Evolutionary conservation across 2,797 vertebrate genomes (phyloP), one percentile per base, ranked within the genome.

Genomic region (Cyclopterus lumpus): DNA sequence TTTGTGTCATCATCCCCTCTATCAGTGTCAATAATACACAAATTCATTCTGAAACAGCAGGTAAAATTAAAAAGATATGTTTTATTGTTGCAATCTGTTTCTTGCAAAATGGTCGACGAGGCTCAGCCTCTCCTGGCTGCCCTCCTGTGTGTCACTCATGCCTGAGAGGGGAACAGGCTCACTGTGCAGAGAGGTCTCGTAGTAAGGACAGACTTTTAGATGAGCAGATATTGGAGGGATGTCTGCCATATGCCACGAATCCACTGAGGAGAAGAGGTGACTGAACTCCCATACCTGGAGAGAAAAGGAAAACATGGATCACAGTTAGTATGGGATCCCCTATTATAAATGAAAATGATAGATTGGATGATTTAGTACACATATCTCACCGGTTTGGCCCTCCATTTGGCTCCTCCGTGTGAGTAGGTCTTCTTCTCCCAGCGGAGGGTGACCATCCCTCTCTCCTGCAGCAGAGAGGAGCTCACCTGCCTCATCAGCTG

Each of bases 261-360:
- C 93, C 77, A 99, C 94, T 6, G 89, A 78, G 68, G 97, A 96
- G 93, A 99, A 98, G 40, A 97, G 93, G 73, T 89, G 95, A 91
- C 97, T 98, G 92, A 97, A 99, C 78, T 96, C 93, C 97, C 97
- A 99, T 9, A 96, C 92, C 97, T 98, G 86, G 28, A 75, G 34
- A 49, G 20, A 77, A 22, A 51, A 51, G 12, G n/a, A 53, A 42
- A 70, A 34, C 67, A 57, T 0, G 7, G 24, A 58, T 60, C 15
- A 65, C 8, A 53, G 30, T 12, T n/a, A 22, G 18, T 24, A 4
- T 0, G 18, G 36, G 28, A 42, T 46, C 69, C 1, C 0, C 34
- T n/a, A 5, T 18, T 28, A 10, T 28, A 30, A 38, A 55, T 3
- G 30, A 15, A 28, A 44, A 38, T n/a, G 16, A 69, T 61, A 22